A percentile compares a stretch with the other conserved stretches of the same genome.
Conservation (phyloP, 1,140 invertebrate genomes). For the Epicauta chinensis region DNA sequence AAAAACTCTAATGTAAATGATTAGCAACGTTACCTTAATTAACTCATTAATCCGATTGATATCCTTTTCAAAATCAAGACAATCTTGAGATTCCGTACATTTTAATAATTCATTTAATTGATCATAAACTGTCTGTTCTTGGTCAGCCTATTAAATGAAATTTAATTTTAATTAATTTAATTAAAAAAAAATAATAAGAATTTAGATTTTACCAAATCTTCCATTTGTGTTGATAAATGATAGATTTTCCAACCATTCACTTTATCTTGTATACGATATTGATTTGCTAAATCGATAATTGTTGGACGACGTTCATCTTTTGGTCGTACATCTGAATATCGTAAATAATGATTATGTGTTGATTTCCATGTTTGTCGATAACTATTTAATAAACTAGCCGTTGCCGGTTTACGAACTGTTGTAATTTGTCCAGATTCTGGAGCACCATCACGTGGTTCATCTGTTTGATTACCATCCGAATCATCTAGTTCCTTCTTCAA, state of each 20-base stretch:
- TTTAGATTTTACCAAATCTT: slow-evolving; percentile 69
- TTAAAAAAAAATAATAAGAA: background rate
- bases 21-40: slow-evolving; percentile 61
- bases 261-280: slow-evolving; percentile 79
- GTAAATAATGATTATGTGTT: slow-evolving; percentile 73
- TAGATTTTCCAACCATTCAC: slow-evolving; percentile 94
- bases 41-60: slow-evolving; percentile 69
- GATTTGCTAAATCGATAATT: slow-evolving; percentile 83
- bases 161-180: slow-evolving; percentile 5
- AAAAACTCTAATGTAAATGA: slow-evolving; percentile 11
- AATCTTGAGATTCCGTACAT: slow-evolving; percentile 59
- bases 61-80: slow-evolving; percentile 54
- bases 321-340: slow-evolving; percentile 81
- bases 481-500: slow-evolving; percentile 43
- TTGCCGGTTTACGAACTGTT: slow-evolving; percentile 41
- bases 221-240: slow-evolving; percentile 87
- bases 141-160: slow-evolving; percentile 44
- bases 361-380: slow-evolving; percentile 51
- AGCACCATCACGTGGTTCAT: slow-evolving; percentile 34
- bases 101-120: slow-evolving; percentile 58
- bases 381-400: slow-evolving; percentile 43
- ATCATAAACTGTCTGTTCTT: slow-evolving; percentile 55
- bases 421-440: slow-evolving; percentile 30
- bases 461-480: slow-evolving; percentile 34
- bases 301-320: slow-evolving; percentile 77